These are phyloP conservation scores for Synergus gifuensis DNA, from an alignment of 2,888 invertebrate species.

Conservation along the genomic window DNA sequence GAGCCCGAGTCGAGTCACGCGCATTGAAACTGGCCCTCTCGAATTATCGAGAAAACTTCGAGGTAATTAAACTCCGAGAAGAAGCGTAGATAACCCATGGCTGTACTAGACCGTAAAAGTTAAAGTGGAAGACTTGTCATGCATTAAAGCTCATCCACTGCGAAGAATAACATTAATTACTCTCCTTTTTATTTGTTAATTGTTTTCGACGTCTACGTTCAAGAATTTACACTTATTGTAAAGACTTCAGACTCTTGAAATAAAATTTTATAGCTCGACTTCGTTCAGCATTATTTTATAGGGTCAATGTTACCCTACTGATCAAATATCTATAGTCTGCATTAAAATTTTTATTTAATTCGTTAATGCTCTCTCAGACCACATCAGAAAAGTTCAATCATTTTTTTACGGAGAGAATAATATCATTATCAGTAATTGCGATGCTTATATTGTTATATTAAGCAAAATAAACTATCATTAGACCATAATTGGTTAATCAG, in stretches of 20 bases:
- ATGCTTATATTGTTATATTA: neutral
- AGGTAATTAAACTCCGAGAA: conserved; percentile 73
- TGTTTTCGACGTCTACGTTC: conserved; percentile 14
- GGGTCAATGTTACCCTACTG: neutral
- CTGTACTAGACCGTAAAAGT: conserved; percentile 70
- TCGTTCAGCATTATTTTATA: neutral
- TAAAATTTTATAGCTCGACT: neutral
- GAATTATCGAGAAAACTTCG: conserved; percentile 75
- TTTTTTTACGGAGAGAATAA: neutral
- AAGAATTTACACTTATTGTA: conserved; percentile 14
- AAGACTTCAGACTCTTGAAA: neutral
- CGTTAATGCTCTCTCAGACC: neutral
- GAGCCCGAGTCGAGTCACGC: conserved; percentile 63
- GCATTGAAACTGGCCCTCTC: conserved; percentile 65
- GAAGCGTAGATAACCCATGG: conserved; percentile 69
- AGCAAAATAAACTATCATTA: neutral
- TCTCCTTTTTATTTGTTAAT: conserved; percentile 1
- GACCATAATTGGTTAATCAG: neutral
- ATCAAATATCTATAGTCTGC: neutral
- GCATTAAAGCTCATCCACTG: conserved; percentile 64
- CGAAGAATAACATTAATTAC: conserved; percentile 17
- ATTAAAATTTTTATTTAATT: neutral
- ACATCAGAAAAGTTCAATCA: neutral
- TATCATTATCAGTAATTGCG: neutral
- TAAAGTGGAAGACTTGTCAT: conserved; percentile 71